phyloP scores from a whole-genome alignment of 2,797 vertebrate species.

The Falco naumanni region DNA sequence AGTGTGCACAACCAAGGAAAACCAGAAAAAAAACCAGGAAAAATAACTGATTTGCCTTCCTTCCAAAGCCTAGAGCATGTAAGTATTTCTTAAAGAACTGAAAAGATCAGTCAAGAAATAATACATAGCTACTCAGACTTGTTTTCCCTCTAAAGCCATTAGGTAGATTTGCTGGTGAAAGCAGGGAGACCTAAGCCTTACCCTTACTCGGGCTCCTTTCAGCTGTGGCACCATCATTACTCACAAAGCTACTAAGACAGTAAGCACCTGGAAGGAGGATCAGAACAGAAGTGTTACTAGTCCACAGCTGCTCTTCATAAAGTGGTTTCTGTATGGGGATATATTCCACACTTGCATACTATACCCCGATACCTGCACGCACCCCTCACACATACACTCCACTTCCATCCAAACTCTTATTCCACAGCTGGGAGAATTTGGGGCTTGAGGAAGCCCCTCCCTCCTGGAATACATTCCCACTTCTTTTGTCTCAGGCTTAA shows the following conservation, averaged over 20 bases:
- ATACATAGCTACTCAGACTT: not conserved
- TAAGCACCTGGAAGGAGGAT: not conserved
- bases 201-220: not conserved
- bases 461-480: not conserved
- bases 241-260: not conserved
- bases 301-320: not conserved
- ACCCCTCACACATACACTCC: no score
- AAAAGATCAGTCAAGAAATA: not conserved
- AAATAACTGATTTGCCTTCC: not conserved
- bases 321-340: not conserved
- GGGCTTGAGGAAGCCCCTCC: not conserved
- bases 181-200: not conserved
- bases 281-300: not conserved
- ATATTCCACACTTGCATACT: not conserved
- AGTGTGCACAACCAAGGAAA: not conserved
- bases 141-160: not conserved
- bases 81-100: not conserved
- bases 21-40: not conserved
- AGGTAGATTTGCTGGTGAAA: not conserved
- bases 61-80: not conserved
- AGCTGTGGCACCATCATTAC: not conserved
- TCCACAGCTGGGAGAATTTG: not conserved
- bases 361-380: not conserved
- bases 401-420: not conserved
- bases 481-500: not conserved